phyloP scores from a whole-genome alignment of 2,888 invertebrate genomes.

The Poecilus cupreus region DNA sequence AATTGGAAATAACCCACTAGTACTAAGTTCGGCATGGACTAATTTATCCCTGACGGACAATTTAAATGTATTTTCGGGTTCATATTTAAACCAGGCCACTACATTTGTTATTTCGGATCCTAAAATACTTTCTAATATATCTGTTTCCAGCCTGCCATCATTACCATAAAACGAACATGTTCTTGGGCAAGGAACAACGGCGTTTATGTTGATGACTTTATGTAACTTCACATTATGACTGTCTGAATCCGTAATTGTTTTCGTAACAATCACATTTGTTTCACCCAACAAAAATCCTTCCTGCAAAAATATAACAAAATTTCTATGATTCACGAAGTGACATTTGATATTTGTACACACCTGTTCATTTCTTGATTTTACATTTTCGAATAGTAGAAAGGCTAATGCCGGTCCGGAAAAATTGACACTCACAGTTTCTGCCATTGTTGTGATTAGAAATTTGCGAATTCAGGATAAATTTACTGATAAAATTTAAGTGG shows the following conservation, averaged over 20 bases:
- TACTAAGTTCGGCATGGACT: conserved; percentile 78
- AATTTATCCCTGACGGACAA: conserved; percentile 79
- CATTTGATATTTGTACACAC: conserved; percentile 68
- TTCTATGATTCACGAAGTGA: conserved; percentile 24
- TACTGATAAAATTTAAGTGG: conserved; percentile 32
- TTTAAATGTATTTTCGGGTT: conserved; percentile 72
- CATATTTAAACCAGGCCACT: conserved; percentile 82
- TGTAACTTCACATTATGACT: conserved; percentile 78
- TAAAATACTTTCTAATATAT: conserved; percentile 75
- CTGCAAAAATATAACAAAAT: conserved; percentile 67
- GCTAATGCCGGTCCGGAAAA: conserved; percentile 79
- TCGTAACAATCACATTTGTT: conserved; percentile 74
- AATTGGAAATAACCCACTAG: conserved; percentile 71
- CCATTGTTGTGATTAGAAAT: conserved; percentile 62
- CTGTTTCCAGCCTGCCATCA: conserved; percentile 76
- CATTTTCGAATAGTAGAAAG: conserved; percentile 81
- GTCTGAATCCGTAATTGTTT: conserved; percentile 82
- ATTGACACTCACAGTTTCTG: conserved; percentile 67
- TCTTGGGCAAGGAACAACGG: conserved; percentile 77
- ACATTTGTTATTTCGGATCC: conserved; percentile 75
- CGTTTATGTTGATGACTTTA: conserved; percentile 78
- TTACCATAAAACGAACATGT: conserved; percentile 77
- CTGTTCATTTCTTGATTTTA: conserved; percentile 78
- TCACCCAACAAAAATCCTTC: conserved; percentile 67
- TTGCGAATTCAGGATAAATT: background rate